Percentiles rank a stretch among this genome's conserved stretches.
Conservation (phyloP, 2,113 vertebrate species). For the Phocoena sinus region DNA sequence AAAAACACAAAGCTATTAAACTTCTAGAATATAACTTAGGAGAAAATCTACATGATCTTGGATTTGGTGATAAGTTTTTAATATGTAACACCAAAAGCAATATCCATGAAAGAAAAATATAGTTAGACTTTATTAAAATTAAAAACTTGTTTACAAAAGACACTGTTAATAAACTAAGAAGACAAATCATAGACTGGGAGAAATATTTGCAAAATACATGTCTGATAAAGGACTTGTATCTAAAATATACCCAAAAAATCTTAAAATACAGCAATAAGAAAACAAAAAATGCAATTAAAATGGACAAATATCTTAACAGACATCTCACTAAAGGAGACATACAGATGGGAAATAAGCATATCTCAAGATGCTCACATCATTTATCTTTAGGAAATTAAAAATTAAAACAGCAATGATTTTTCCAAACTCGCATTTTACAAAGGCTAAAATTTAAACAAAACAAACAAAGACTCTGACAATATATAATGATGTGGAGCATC, state of each 20-base stretch:
- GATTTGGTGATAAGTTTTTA: background rate
- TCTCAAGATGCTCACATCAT: background rate
- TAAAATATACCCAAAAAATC: background rate
- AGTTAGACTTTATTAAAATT: background rate
- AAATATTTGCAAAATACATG: background rate
- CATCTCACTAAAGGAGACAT: background rate
- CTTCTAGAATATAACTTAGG: background rate
- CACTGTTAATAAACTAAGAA: background rate
- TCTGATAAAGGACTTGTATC: background rate
- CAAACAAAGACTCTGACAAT: background rate
- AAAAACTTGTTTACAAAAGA: background rate
- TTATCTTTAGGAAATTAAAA: background rate
- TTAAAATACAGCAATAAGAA: background rate
- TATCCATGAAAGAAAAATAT: background rate
- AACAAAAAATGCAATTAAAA: background rate
- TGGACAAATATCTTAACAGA: background rate
- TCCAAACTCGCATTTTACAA: background rate
- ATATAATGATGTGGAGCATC: background rate
- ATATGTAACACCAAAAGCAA: background rate
- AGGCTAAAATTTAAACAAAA: background rate
- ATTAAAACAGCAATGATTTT: background rate
- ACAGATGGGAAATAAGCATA: background rate
- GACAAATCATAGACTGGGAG: background rate
- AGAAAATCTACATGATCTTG: background rate
- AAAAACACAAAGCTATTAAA: background rate